A percentile compares a stretch with the other conserved stretches of the same genome.
phyloP scores from a whole-genome alignment of 2,113 vertebrate genomes.

The Rhinolophus ferrumequinum region DNA sequence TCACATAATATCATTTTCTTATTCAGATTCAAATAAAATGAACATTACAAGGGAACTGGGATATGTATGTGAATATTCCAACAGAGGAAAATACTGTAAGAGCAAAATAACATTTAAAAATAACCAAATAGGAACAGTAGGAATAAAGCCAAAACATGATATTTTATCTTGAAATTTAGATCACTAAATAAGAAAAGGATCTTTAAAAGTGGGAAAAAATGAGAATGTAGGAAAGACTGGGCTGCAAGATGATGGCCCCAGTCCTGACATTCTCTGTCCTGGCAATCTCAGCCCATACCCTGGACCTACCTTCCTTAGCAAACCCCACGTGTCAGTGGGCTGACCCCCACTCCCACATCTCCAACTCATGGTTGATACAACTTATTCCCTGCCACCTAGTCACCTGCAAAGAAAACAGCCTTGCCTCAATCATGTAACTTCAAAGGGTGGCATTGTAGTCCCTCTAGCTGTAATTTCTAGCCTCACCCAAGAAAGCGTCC shows the following conservation, averaged over 20 bases:
- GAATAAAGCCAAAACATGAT: not conserved
- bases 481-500: not conserved
- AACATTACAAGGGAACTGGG: not conserved
- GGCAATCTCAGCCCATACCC: too few relatives aligned
- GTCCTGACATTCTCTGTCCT: not conserved
- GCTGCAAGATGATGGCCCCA: not conserved
- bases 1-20: not conserved
- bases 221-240: not conserved
- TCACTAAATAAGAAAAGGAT: not conserved
- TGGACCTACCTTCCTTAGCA: not conserved
- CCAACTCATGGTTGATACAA: not conserved
- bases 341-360: not conserved
- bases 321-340: not conserved
- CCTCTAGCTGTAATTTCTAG: not conserved
- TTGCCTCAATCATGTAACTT: not conserved
- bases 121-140: not conserved
- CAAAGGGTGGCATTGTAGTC: not conserved
- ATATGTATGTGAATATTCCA: not conserved
- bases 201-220: not conserved
- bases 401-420: not conserved
- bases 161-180: constrained; percentile 6
- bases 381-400: not conserved
- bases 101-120: constrained; percentile 25
- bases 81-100: not conserved
- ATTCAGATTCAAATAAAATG: constrained; percentile 48